Evolutionary conservation across 2,797 vertebrate genomes (phyloP).

Genomic region (Aulostomus chinensis): DNA sequence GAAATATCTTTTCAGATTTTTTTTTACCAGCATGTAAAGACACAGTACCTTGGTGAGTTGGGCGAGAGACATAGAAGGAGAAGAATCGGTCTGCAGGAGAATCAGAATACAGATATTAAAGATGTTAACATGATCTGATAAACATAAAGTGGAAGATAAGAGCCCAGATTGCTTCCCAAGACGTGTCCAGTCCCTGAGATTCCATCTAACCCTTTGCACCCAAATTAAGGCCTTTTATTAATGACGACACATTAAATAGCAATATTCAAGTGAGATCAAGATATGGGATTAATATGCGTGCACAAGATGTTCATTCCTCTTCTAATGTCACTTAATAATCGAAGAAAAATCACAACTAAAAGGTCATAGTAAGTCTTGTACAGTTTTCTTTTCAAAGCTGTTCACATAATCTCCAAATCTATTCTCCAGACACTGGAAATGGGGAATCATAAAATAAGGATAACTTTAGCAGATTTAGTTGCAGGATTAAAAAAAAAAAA

Average conservation of each 20-base stretch:
- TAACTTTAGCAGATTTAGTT: background rate
- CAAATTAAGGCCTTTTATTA: conserved; percentile 12
- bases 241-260: conserved; percentile 2
- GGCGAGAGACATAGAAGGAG: conserved; percentile 75
- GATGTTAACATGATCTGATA: conserved; percentile 42
- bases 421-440: background rate
- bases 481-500: background rate
- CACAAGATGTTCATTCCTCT: too few relatives aligned
- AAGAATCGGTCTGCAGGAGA: conserved; percentile 79
- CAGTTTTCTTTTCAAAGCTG: background rate
- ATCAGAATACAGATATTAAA: conserved; percentile 74
- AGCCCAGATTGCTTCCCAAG: conserved; percentile 55
- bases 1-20: background rate
- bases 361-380: background rate
- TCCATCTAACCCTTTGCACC: conserved; percentile 13
- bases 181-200: conserved; percentile 37
- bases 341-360: background rate
- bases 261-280: background rate
- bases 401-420: background rate
- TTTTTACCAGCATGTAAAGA: conserved; percentile 1
- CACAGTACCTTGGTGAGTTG: conserved; percentile 76
- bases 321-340: background rate
- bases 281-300: too few relatives aligned
- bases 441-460: too few relatives aligned
- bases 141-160: conserved; percentile 50